Evolutionary conservation across 1,140 invertebrate genomes (phyloP), one percentile per base, ranked within the genome.

Genomic region (Sesamia nonagrioides): DNA sequence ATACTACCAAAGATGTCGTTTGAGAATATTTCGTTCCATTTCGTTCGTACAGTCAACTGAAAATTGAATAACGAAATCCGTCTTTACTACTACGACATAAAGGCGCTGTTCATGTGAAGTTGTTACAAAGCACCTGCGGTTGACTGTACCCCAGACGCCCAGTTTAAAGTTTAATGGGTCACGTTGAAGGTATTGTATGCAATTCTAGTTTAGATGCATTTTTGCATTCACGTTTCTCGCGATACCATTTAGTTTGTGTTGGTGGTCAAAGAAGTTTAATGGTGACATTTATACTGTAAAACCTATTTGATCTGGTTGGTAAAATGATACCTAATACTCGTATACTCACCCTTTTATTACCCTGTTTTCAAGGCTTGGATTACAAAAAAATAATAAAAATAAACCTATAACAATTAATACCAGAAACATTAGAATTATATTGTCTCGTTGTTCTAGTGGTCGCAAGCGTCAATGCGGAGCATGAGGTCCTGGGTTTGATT

Each of bases 101-200:
- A 48, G 13, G 45, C 45, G 45, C 45, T 15, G 13, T 48, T 48
- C 45, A 9, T 15, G 13, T 48, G 11, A 48, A 48, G 45, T 15
- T 9, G 45, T 48, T 0, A 15, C 45, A 11, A 5, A 15, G 13
- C 1, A 48, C 45, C 1, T 48, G 45, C 45, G 45, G 45, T 48
- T 48, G 45, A 48, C 11, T 35, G 68, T 54, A 56, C 75, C 42
- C 27, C 37, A 33, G 18, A 56, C 52, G 68, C 21, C n/a, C 21
- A 45, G 58, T 78, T 54, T 21, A 73, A 73, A 73, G 33, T 72
- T 78, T 63, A 73, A 72, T 78, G 60, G 77, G 77, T 78, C 77
- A 78, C 48, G 40, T 58, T 40, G 45, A 63, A 54, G 68, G 40
- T 54, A 48, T 73, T 52, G 56, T 37, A 58, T 52, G 56, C 50